Evolutionary conservation across 2,113 vertebrate species (phyloP).

Genomic region (Bujurquina vittata): DNA sequence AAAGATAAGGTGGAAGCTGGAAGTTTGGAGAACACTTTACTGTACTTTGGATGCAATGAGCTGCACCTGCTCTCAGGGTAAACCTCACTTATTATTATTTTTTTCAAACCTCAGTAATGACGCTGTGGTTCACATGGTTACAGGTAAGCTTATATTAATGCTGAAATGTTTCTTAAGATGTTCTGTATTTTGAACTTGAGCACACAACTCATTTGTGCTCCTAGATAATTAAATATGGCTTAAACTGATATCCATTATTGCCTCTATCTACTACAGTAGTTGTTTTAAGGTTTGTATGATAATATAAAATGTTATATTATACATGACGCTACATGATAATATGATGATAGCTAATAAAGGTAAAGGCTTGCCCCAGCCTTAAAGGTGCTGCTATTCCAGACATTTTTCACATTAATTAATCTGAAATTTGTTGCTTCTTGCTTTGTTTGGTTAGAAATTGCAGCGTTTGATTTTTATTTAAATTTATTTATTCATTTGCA

Average conservation of each 20-base stretch:
- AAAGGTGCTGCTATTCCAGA: not conserved
- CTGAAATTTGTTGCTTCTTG: not conserved
- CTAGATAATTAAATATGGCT: not conserved
- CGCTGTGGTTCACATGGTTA: constrained; percentile 37
- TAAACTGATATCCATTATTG: not conserved
- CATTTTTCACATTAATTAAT: not conserved
- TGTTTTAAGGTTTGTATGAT: not conserved
- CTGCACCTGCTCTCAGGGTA: constrained; percentile 37
- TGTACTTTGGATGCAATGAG: constrained; percentile 28
- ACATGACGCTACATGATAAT: not conserved
- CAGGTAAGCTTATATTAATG: constrained; percentile 37
- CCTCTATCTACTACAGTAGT: not conserved
- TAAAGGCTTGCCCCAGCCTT: not conserved
- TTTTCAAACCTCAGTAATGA: not conserved
- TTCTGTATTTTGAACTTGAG: not conserved
- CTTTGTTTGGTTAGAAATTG: not conserved
- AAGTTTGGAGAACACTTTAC: constrained; percentile 26
- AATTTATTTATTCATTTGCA: not conserved
- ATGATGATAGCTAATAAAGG: not conserved
- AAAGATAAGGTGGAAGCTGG: constrained; percentile 3
- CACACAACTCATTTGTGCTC: not conserved
- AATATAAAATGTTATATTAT: not conserved
- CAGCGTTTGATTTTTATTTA: not conserved
- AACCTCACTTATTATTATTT: not conserved
- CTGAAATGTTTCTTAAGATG: not conserved